Evolutionary conservation across 2,797 vertebrate genomes (phyloP).

Genomic region (Pseudochirops corinnae): DNA sequence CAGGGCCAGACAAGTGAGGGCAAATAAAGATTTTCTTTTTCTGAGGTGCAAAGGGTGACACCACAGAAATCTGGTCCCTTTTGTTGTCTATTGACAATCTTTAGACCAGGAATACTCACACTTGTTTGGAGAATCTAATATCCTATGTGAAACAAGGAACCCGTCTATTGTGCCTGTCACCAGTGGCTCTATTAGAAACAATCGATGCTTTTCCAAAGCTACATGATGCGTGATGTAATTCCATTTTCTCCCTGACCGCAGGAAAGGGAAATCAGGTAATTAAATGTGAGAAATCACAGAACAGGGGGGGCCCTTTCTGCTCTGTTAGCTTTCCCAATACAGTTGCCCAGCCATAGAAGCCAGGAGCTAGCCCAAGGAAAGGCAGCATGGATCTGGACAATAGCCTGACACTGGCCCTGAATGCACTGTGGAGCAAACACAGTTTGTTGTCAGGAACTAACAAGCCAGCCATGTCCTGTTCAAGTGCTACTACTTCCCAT

Average conservation of each 20-base stretch:
- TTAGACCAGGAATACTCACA: constrained; percentile 86
- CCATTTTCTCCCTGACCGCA: constrained; percentile 91
- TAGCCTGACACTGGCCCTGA: constrained; percentile 89
- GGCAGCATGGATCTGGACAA: constrained; percentile 88
- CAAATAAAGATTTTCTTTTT: constrained; percentile 94
- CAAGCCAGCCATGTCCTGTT: constrained; percentile 95
- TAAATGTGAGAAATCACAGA: constrained; percentile 95
- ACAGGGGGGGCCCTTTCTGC: constrained; percentile 90
- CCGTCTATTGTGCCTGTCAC: constrained; percentile 86
- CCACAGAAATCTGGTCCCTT: constrained; percentile 85
- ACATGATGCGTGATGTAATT: constrained; percentile 89
- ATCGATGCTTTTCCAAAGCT: constrained; percentile 88
- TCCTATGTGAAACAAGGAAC: constrained; percentile 91
- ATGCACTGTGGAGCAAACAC: constrained; percentile 92
- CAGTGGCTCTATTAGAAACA: constrained; percentile 92
- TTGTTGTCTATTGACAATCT: constrained; percentile 90
- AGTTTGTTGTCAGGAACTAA: constrained; percentile 93
- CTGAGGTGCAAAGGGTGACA: constrained; percentile 87
- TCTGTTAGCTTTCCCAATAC: constrained; percentile 91
- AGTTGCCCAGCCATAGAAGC: constrained; percentile 87
- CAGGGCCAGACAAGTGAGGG: constrained; percentile 61
- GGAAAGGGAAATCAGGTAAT: constrained; percentile 95
- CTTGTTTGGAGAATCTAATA: constrained; percentile 89
- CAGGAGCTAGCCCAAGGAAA: constrained; percentile 84
- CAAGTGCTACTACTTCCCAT: constrained; percentile 91